Evolutionary conservation across 2,888 invertebrate species (phyloP).

Genomic region (Latrodectus elegans): DNA sequence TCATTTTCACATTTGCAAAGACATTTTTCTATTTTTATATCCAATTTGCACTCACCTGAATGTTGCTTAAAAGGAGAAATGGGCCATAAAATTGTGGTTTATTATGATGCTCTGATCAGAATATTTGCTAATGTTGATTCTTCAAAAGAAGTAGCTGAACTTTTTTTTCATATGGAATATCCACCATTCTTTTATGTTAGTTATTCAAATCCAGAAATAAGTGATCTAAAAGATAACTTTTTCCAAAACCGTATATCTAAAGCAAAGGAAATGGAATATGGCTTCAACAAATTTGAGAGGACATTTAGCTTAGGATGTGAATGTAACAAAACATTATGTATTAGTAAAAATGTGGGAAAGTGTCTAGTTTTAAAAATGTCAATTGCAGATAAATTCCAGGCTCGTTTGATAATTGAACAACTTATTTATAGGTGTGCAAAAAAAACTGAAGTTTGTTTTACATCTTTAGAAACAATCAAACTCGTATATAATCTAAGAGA

Average conservation of each 20-base stretch:
- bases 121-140: constrained; percentile 39
- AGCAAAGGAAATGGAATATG: constrained; percentile 31
- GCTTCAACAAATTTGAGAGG: constrained; percentile 48
- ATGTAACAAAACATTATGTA: constrained; percentile 49
- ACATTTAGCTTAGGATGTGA: constrained; percentile 43
- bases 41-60: constrained; percentile 11
- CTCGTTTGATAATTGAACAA: constrained; percentile 42
- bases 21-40: constrained; percentile 50
- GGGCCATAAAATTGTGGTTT: constrained; percentile 43
- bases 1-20: constrained; percentile 53
- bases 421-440: constrained; percentile 30
- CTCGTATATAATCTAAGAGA: not conserved
- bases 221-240: not conserved
- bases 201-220: not conserved
- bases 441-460: constrained; percentile 53
- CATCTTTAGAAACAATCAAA: constrained; percentile 19
- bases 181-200: constrained; percentile 46
- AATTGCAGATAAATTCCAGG: constrained; percentile 57
- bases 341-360: constrained; percentile 37
- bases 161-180: constrained; percentile 55
- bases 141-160: constrained; percentile 16
- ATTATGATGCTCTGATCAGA: constrained; percentile 45
- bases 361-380: constrained; percentile 46
- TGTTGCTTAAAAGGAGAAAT: constrained; percentile 27
- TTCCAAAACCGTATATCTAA: not conserved